These are phyloP conservation scores for Sminthurinus aureus DNA, from an alignment of 2,888 invertebrate genomes.

Conservation along the genomic window DNA sequence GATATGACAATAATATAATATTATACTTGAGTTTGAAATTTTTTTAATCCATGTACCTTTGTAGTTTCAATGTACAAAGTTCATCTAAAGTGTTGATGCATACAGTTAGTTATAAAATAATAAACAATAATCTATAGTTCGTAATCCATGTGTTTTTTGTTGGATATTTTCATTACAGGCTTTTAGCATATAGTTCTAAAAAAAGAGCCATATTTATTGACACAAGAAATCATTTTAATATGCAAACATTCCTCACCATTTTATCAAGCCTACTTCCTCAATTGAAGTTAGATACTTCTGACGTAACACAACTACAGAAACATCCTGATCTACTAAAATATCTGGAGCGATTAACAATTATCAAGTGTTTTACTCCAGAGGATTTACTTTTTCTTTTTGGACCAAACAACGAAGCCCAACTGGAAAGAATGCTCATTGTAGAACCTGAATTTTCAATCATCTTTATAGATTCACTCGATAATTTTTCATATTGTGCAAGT, in stretches of 20 bases:
- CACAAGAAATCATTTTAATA: constrained; percentile 51
- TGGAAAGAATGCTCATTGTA: constrained; percentile 42
- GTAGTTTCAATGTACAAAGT: no score
- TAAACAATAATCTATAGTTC: not conserved
- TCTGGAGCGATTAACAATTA: constrained; percentile 43
- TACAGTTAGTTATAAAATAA: no score
- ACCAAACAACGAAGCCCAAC: constrained; percentile 34
- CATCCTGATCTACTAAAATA: constrained; percentile 35
- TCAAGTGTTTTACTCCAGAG: constrained; percentile 48
- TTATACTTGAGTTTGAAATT: no score
- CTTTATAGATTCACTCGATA: constrained; percentile 51
- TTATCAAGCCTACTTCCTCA: constrained; percentile 31
- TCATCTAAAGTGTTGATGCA: no score
- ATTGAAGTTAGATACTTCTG: not conserved
- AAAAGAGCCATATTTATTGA: constrained; percentile 53
- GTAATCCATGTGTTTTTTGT: not conserved
- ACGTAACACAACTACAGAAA: constrained; percentile 26
- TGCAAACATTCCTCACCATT: constrained; percentile 43
- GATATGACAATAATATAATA: no score
- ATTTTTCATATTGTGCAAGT: constrained; percentile 20
- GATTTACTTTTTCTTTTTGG: constrained; percentile 49
- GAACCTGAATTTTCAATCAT: constrained; percentile 44
- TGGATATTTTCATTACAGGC: constrained; percentile 35
- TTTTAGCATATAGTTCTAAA: constrained; percentile 41
- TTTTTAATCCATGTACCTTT: no score